Base-by-base conservation (phyloP, 2,888 invertebrate species). In the Agapostemon virescens region DNA sequence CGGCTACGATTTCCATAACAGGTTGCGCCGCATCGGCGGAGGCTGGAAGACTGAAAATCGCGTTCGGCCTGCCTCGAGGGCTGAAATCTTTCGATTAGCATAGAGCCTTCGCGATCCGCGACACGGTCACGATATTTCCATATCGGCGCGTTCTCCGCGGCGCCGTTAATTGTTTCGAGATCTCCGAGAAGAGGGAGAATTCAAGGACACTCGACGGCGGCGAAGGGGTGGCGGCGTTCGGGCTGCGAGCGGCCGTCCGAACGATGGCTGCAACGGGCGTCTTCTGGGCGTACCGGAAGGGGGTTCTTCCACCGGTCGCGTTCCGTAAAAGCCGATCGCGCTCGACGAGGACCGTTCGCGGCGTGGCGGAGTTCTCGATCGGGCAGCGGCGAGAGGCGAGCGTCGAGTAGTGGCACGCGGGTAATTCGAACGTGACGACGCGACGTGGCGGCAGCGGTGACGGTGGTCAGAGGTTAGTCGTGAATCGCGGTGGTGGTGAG, bases 371-470 rank as follows among this genome's bases (percentile, higher is more conserved):
- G 55, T 55, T 26, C 26, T 26, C 17, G 77, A 69, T 33, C 52
- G 15, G 66, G 68, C 26, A n/a, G 61, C 2, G 33, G 20, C 58
- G 15, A 74, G 72, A 45, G 45, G 63, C 74, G 30, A 79, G 72
- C 49, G 49, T 49, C 81, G 77, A 71, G 64, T 61, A 71, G 64
- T 61, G 82, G 82, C 82, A 82, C 81, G 86, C 85, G 74, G 85
- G 77, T 85, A 84, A 86, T 86, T 86, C 81, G 86, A 75, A 85
- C 85, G 87, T 84, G 86, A 84, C 82, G 86, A 76, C 74, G 77
- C 71, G 75, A 67, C 52, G 36, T 33, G 49, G 64, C 38, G 69
- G 36, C 26, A 70, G 77, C 64, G 77, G 77, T 52, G 71, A 63
- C 49, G 58, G 77, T 64, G 74, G 74, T 75, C 74, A 66, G 73